Evolutionary conservation across 1,140 invertebrate genomes (phyloP), one percentile per base, ranked within the genome.

Genomic region (Penaeus indicus): DNA sequence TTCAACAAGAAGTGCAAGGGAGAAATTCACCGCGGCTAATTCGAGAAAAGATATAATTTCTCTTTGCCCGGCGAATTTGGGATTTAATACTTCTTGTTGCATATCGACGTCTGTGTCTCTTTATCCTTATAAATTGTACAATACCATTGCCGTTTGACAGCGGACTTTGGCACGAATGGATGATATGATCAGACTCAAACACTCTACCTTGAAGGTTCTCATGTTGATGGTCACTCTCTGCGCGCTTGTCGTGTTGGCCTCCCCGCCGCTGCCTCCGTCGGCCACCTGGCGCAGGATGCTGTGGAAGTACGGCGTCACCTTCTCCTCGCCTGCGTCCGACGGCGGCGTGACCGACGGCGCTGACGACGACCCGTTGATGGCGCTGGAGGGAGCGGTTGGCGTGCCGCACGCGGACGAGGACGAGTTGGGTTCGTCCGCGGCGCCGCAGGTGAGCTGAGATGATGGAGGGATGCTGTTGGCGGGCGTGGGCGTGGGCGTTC

Each of bases 161-260:
- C 47, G 47, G 11, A 54, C 54, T 54, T 16, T 42, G 38, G 7
- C 18, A 16, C 21, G 27, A 63, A 27, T 4, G 13, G 21, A 63
- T 7, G 19, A 7, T 27, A 11, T 22, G 62, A n/a, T 1, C 18
- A 1, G 11, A 22, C 27, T 3, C 5, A 22, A 16, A 18, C 16
- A 25, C 21, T 80, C 25, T 47, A 90, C 90, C 88, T 91, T 91
- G 38, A 91, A 91, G 21, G 90, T 91, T 86, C 90, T 87, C 90
- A 91, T 91, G 47, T 91, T 91, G 54, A 91, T 91, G n/a, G 90
- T 89, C 8, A 91, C 90, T 85, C 90, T 77, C n/a, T 90, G 90
- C 22, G 90, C 64, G 47, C 81, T 87, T 3, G 88, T 64, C 38
- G 88, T 82, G 21, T 82, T 60, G 10, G 80, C 80, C 85, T 91